Evolutionary conservation across 2,113 vertebrate species (phyloP), one percentile per base, ranked within the genome.

Genomic region (Ibidorhyncha struthersii): DNA sequence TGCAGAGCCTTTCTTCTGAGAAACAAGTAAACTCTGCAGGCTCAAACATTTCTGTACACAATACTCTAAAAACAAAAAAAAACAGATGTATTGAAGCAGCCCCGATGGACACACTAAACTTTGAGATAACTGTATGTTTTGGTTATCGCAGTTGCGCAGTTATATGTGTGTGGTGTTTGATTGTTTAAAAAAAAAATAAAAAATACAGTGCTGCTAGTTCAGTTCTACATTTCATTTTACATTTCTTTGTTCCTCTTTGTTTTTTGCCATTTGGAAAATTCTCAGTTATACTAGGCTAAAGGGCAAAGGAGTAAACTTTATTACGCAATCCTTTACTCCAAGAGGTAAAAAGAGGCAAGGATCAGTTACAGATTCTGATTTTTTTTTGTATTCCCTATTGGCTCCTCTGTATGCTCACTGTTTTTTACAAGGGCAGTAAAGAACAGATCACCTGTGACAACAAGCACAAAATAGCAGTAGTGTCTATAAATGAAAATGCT

Each of bases 1-100:
- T 91, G 93, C 93, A 80, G 94, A 91, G 95, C 47, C 94, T 94
- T 97, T 97, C 91, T 97, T 97, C 79, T 78, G n/a, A 90, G 78
- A 93, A 97, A 96, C 87, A 97, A 96, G 84, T 58, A 90, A 93
- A 94, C 82, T 95, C 91, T 81, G 71, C 91, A 94, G 87, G 78
- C 87, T 94, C 62, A 73, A 83, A 90, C 14, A 50, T 81, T 94
- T 91, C 62, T 94, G 66, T 83, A 93, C 89, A 77, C 38, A 87
- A 14, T 73, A 87, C 89, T 94, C 94, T 86, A 94, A 89, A 89
- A 67, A 95, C 65, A 94, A 67, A 86, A 91, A 86, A 91, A 38
- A 17, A 0, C 50, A 94, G 72, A 84, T 52, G n/a, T 36, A 71
- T 27, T 66, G 85, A 92, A 93, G 50, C 38, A 89, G n/a, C 43